A percentile compares a stretch with the other conserved stretches of the same genome.
These are phyloP conservation scores for Papilio gigon DNA, from an alignment of 2,888 invertebrate species.

Conservation along the genomic window DNA sequence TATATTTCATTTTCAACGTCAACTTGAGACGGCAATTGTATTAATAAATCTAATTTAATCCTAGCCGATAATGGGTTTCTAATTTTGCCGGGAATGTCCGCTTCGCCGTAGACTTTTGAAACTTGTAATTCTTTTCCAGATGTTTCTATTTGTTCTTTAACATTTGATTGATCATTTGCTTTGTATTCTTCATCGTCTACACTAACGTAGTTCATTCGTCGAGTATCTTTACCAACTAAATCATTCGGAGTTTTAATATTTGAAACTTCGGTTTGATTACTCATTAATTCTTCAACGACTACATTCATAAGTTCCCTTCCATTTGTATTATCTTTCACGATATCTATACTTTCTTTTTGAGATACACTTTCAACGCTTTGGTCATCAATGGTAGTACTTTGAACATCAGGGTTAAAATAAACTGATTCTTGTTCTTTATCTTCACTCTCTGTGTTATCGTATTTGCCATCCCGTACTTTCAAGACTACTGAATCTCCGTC, in stretches of 20 bases:
- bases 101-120: not conserved
- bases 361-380: not conserved
- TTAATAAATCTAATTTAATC: slow-evolving; percentile 32
- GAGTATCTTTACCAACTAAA: slow-evolving; percentile 1
- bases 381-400: not conserved
- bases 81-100: not conserved
- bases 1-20: not conserved
- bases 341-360: not conserved
- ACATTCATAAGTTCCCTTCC: not conserved
- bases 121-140: slow-evolving; percentile 5
- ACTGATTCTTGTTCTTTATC: not conserved
- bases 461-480: not conserved
- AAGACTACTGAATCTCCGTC: not conserved
- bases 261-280: not conserved
- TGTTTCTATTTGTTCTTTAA: not conserved
- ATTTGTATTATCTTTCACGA: not conserved
- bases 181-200: not conserved
- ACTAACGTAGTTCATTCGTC: not conserved
- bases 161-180: not conserved
- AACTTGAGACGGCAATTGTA: slow-evolving; percentile 12
- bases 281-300: not conserved
- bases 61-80: slow-evolving; percentile 18
- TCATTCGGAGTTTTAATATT: not conserved
- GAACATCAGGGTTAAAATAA: not conserved
- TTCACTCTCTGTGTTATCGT: not conserved